Base-by-base conservation (phyloP, 64 coral and sea anemone genomes). In the Pocillopora verrucosa region DNA sequence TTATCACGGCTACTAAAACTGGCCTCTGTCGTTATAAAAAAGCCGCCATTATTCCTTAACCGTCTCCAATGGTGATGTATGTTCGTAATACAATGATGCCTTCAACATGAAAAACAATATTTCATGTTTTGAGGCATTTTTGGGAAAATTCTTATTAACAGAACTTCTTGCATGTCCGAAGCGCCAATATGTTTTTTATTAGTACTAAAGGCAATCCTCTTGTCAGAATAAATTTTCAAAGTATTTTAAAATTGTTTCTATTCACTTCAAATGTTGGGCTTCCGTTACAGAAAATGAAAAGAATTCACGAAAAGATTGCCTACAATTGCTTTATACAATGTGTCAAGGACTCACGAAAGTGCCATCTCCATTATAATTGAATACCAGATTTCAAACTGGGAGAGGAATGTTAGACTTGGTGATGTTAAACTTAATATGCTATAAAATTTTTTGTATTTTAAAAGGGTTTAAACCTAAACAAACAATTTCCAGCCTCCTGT, bases 21-120 rank as follows among this genome's bases (percentile, higher is more conserved):
- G n/a, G 0, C 41, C 35, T 83, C 80, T 83, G 80, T 83, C 65
- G 19, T 56, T 67, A 3, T 4, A 83, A 83, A 83, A 24, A 19
- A 34, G 20, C 10, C 65, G 45, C 20, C 0, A 1, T 34, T 35
- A 16, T 72, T 72, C 64, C 16, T 85, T 9, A 3, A 69, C 64
- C 11, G 64, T 68, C 19, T 72, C n/a, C 37, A 83, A 67, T 41
- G 11, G 11, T 41, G 60, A 36, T 19, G 11, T 65, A 12, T 17
- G 2, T 51, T 22, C 9, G 19, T 36, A 38, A 16, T 63, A 13
- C 16, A 4, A 45, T 10, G 65, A 83, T 63, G 5, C 60, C 10
- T 12, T 17, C 51, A 72, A 58, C 64, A 2, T 56, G 4, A 37
- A 58, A 30, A 85, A 9, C 64, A 12, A 72, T 85, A 57, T 26